Conservation (phyloP, 2,797 vertebrate species). For the Lemur catta region DNA sequence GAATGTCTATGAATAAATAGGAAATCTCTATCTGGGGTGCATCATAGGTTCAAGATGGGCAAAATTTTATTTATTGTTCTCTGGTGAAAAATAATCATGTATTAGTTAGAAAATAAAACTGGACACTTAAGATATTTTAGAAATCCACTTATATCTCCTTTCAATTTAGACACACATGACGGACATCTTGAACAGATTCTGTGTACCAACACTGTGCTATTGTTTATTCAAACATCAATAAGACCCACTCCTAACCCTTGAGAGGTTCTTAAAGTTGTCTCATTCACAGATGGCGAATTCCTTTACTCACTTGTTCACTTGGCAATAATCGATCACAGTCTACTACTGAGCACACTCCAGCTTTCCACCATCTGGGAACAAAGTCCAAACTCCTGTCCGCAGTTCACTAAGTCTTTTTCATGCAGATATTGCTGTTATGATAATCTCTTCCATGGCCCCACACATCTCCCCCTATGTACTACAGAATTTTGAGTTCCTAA, state of each 20-base stretch:
- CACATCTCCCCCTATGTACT: neutral
- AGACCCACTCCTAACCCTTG: neutral
- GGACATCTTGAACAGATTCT: neutral
- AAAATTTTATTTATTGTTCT: neutral
- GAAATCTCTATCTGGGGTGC: neutral
- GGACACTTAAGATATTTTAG: neutral
- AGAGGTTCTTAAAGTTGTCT: too few relatives aligned
- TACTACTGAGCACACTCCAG: fast-evolving
- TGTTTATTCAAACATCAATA: neutral
- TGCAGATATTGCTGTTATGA: fast-evolving
- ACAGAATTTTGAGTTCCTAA: neutral
- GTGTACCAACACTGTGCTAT: neutral
- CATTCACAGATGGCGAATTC: too few relatives aligned
- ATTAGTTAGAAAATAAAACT: neutral
- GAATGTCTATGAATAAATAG: neutral
- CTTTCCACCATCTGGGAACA: neutral
- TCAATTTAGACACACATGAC: neutral
- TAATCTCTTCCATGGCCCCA: fast-evolving
- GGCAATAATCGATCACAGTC: too few relatives aligned
- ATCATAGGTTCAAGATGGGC: neutral
- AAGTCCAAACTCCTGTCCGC: neutral
- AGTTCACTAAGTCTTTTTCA: neutral
- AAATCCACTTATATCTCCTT: neutral
- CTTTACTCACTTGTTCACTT: neutral
- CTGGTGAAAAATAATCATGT: neutral